Evolutionary conservation across 2,797 vertebrate species (phyloP), one percentile per base, ranked within the genome.

Genomic region (Anomalospiza imberbis): DNA sequence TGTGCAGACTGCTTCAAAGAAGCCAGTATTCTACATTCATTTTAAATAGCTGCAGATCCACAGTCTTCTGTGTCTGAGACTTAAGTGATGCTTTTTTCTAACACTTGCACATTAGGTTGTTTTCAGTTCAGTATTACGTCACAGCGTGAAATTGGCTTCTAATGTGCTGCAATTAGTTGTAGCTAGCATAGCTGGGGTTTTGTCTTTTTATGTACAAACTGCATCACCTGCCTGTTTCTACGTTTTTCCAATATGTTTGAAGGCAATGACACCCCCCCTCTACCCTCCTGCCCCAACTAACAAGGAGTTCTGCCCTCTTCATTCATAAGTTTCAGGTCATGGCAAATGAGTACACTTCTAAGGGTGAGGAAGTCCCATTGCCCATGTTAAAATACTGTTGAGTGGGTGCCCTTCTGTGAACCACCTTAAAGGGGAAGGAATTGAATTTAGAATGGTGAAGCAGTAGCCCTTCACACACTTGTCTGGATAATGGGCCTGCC

Each of bases 391-490:
- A 91, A 63, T 91, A 40, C 13, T 89, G 44, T 91, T 80, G 78
- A 93, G 42, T 74, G 31, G 62, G 85, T 94, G 71, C 89, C 78
- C 89, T 93, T 88, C 88, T 91, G 76, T 91, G 89, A 95, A 47
- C 86, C 93, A 85, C 78, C 86, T 92, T 76, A 80, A 82, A 84
- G 77, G 93, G 92, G 88, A 87, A 96, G 77, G 84, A 81, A 38
- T 89, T 94, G 44, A 79, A 58, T 74, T 55, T 66, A 72, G 93
- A 80, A 71, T 67, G 61, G 88, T 92, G 93, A 96, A 95, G 93
- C 83, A 92, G 88, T 95, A 97, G 93, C 77, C 92, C 60, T 96
- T 97, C 67, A 94, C 96, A 96, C 94, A 68, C 85, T 93, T 96
- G 82, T 86, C 78, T 89, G 96, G 95, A 82, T 86, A 91, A 24